Percentiles rank a stretch among this genome's conserved stretches.
Conservation (phyloP, 2,888 invertebrate species). For the Drosophila nr. fundita region DNA sequence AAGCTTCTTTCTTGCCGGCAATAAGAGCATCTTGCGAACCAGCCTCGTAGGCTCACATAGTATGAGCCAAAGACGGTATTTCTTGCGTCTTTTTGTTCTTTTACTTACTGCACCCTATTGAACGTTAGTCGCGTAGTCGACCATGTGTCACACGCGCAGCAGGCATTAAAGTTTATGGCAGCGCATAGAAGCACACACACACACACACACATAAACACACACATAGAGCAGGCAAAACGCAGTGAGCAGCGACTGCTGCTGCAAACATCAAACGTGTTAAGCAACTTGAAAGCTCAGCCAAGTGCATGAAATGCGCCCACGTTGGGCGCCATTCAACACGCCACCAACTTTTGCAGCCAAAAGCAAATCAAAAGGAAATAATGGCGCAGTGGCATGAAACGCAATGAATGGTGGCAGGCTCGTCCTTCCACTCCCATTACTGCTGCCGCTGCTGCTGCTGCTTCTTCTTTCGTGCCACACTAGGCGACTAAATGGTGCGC, state of each 20-base stretch:
- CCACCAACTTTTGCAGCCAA: slow-evolving; percentile 76
- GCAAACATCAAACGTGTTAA: slow-evolving; percentile 75
- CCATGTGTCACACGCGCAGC: slow-evolving; percentile 59
- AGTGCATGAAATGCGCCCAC: slow-evolving; percentile 72
- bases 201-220: slow-evolving; percentile 4
- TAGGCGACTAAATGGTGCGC: slow-evolving; percentile 71
- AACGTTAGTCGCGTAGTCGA: slow-evolving; percentile 6
- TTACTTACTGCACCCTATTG: slow-evolving; percentile 22
- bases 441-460: background rate
- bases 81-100: background rate
- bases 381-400: slow-evolving; percentile 67
- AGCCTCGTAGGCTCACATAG: slow-evolving; percentile 16
- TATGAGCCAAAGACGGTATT: background rate
- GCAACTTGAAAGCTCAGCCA: slow-evolving; percentile 76
- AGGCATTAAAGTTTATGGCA: slow-evolving; percentile 64
- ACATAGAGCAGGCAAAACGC: slow-evolving; percentile 5
- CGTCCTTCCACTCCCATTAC: slow-evolving; percentile 2
- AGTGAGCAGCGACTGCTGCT: slow-evolving; percentile 39
- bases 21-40: slow-evolving; percentile 6
- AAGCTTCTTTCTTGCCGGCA: background rate
- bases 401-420: slow-evolving; percentile 34
- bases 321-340: slow-evolving; percentile 64
- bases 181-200: slow-evolving; percentile 4
- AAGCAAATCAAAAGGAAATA: slow-evolving; percentile 79
- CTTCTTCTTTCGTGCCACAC: slow-evolving; percentile 19